A percentile compares a stretch with the other conserved stretches of the same genome.
Evolutionary conservation across 1,140 invertebrate species (phyloP).

Genomic region (Leptinotarsa defecta): DNA sequence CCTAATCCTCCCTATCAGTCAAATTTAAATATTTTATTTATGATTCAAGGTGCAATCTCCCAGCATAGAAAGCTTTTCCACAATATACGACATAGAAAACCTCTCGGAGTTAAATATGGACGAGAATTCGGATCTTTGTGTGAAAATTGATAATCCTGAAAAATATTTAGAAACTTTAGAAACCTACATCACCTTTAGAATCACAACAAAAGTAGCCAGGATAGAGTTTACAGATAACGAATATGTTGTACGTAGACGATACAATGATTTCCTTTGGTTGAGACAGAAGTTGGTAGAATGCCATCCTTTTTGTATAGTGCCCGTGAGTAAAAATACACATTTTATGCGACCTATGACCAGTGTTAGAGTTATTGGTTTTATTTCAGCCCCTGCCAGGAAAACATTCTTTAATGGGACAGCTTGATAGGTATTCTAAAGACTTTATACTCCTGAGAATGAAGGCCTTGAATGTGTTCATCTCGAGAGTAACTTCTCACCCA

Average conservation of each 20-base stretch:
- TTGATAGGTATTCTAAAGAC: conserved; percentile 77
- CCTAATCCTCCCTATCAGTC: conserved; percentile 21
- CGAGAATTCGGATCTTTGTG: conserved; percentile 65
- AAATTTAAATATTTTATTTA: conserved; percentile 28
- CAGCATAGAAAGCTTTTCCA: conserved; percentile 67
- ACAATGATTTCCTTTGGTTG: conserved; percentile 79
- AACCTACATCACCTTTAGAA: conserved; percentile 75
- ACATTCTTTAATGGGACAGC: conserved; percentile 70
- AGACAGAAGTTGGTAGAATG: conserved; percentile 68
- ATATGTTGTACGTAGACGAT: conserved; percentile 71
- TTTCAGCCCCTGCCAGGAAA: conserved; percentile 74
- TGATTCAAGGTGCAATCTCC: conserved; percentile 61
- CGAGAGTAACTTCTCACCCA: conserved; percentile 63
- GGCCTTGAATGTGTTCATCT: conserved; percentile 72
- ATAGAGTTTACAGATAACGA: conserved; percentile 70
- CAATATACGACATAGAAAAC: conserved; percentile 63
- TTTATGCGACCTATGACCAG: neutral
- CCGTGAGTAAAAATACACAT: conserved; percentile 59
- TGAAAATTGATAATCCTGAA: conserved; percentile 78
- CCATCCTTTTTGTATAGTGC: conserved; percentile 72
- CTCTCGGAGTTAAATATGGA: conserved; percentile 62
- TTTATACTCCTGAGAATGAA: conserved; percentile 74
- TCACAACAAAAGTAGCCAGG: conserved; percentile 70
- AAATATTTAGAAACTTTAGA: conserved; percentile 77
- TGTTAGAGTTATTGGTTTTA: conserved; percentile 13